phyloP scores from a whole-genome alignment of 2,888 invertebrate species.

The Allophyes oxyacanthae region DNA sequence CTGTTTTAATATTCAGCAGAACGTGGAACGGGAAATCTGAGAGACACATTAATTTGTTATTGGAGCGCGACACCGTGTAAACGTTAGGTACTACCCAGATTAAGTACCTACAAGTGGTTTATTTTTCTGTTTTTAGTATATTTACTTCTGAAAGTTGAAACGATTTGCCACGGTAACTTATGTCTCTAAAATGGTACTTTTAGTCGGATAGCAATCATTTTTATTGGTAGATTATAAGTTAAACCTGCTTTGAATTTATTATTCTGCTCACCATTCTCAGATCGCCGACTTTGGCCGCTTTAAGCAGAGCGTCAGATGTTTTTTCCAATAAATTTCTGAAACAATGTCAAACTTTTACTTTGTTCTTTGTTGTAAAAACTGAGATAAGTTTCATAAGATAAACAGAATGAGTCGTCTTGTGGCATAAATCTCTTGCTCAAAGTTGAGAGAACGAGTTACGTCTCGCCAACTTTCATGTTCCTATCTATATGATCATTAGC shows the following conservation, averaged over 20 bases:
- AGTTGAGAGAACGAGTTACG: conserved; percentile 12
- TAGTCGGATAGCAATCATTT: no score
- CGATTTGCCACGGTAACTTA: no score
- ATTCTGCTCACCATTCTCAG: conserved; percentile 91
- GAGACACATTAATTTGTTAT: conserved; percentile 5
- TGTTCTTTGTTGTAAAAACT: conserved; percentile 30
- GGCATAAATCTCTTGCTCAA: conserved; percentile 20
- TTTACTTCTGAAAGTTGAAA: no score
- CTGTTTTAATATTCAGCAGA: conserved; percentile 9
- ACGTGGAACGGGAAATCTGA: conserved; percentile 2
- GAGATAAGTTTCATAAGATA: conserved; percentile 38
- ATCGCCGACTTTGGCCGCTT: conserved; percentile 95
- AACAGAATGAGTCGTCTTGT: conserved; percentile 38
- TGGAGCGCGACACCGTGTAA: background rate
- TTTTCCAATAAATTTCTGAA: conserved; percentile 94
- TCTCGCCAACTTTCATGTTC: conserved; percentile 13
- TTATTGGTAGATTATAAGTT: no score
- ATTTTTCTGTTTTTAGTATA: no score
- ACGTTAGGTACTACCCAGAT: no score
- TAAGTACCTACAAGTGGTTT: background rate
- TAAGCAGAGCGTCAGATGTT: conserved; percentile 94
- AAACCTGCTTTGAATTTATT: conserved; percentile 24
- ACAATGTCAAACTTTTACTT: conserved; percentile 69
- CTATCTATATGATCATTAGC: conserved; percentile 3
- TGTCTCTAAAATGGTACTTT: no score